Base-by-base conservation (phyloP, 2,797 vertebrate genomes). In the Urophycis tenuis region DNA sequence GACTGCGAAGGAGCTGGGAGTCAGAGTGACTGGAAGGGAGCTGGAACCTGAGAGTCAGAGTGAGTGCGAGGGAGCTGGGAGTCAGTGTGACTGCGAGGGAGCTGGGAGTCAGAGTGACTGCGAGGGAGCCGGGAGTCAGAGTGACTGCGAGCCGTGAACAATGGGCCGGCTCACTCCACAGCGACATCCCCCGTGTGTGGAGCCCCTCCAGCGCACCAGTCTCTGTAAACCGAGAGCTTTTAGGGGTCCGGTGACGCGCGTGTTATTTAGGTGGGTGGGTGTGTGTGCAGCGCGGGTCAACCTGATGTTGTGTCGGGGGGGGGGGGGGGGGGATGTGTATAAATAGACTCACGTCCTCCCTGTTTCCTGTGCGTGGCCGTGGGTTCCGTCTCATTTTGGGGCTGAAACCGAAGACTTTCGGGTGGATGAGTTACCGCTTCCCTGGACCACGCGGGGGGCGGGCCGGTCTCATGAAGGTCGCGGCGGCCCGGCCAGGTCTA, bases 131-230 rank as follows among this genome's bases (percentile, higher is more conserved):
- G n/a, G n/a, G n/a, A n/a, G n/a, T n/a, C n/a, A n/a, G 12, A 15
- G 39, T 41, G 39, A 81, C 78, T 35, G 74, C 49, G 76, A 85
- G 78, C 76, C 75, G 76, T 45, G 83, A 85, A 89, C 85, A 89
- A 87, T 83, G 77, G 78, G 31, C 78, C 81, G 74, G 74, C 85
- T 89, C 89, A 85, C 88, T 84, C 76, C 76, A 73, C 39, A 84
- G 72, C 82, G 34, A 80, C 81, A 85, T 77, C 64, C 49, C 39
- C 35, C 45, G n/a, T 3, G 45, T 67, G 77, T 69, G 78, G 30
- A 85, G 81, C n/a, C n/a, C n/a, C n/a, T n/a, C n/a, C n/a, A n/a
- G n/a, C n/a, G n/a, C n/a, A n/a, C n/a, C n/a, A n/a, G 74, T 84
- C 83, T 83, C 83, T 70, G 25, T 12, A 70, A 70, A 31, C 11